Evolutionary conservation across 2,113 vertebrate species (phyloP).

Genomic region (Nanorana parkeri): DNA sequence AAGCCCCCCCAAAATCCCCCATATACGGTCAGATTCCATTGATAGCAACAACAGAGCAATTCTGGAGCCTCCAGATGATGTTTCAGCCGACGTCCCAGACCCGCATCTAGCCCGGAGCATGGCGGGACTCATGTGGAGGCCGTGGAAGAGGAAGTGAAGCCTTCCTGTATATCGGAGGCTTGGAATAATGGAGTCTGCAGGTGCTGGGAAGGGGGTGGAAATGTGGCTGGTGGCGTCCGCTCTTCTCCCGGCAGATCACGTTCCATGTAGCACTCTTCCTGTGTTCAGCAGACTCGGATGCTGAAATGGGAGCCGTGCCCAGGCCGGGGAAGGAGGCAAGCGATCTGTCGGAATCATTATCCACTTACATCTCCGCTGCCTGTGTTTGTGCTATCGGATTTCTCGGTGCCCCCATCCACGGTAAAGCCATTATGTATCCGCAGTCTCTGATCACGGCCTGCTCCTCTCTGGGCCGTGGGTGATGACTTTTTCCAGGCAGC

Average conservation of each 20-base stretch:
- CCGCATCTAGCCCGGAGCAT: no score
- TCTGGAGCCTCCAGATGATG: no score
- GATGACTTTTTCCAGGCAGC: neutral
- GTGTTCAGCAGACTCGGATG: conserved; percentile 16
- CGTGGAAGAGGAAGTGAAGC: neutral
- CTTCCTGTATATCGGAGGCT: neutral
- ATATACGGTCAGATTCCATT: no score
- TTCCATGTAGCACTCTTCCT: conserved; percentile 8
- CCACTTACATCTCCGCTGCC: neutral
- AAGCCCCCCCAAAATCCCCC: no score
- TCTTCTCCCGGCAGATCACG: neutral
- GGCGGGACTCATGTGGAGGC: no score
- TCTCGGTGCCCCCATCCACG: neutral
- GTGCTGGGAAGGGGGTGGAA: neutral
- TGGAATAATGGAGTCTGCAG: conserved; percentile 19
- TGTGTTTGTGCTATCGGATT: neutral
- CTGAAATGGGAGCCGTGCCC: neutral
- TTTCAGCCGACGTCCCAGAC: no score
- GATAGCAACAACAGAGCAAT: no score
- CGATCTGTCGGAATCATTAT: conserved; percentile 31
- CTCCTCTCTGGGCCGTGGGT: neutral
- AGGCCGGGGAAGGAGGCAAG: neutral
- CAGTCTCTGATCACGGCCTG: neutral
- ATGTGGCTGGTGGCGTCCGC: neutral
- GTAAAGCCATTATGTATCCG: conserved; percentile 18